A percentile compares a stretch with the other conserved stretches of the same genome.
phyloP scores from a whole-genome alignment of 1,140 invertebrate genomes.

The Chionoecetes opilio region DNA sequence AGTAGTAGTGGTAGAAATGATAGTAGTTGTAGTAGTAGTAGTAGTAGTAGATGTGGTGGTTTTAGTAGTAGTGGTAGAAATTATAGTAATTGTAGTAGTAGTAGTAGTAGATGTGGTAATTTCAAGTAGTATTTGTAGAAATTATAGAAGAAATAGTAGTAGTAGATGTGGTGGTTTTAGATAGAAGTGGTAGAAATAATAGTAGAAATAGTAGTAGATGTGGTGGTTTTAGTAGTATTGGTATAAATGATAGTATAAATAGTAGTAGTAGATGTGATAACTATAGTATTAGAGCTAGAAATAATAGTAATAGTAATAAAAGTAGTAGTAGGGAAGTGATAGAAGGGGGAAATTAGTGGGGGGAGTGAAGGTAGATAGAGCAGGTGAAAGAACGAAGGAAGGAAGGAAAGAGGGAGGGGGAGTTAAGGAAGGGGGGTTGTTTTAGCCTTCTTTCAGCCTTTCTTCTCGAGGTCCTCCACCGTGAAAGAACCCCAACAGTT shows the following conservation, averaged over 20 bases:
- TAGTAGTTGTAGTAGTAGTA: no score
- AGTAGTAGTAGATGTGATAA: not conserved
- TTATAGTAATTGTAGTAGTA: no score
- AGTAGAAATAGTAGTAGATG: not conserved
- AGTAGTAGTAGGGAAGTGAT: not conserved
- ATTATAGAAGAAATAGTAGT: no score
- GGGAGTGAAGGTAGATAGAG: not conserved
- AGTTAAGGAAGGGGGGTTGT: not conserved
- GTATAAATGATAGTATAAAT: not conserved
- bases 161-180: no score
- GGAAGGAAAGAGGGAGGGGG: not conserved
- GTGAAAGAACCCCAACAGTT: not conserved
- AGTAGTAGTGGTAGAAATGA: no score
- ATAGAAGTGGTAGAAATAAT: not conserved
- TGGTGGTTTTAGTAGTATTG: not conserved
- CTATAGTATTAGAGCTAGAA: not conserved
- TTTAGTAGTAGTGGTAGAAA: no score
- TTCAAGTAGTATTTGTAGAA: no score
- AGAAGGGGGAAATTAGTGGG: not conserved
- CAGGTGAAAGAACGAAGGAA: not conserved
- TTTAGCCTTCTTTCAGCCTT: not conserved
- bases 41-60: no score
- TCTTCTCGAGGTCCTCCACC: not conserved
- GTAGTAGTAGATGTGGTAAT: no score
- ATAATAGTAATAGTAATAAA: not conserved